phyloP scores from a whole-genome alignment of 2,888 invertebrate genomes.

The Sarcophaga subvicina region DNA sequence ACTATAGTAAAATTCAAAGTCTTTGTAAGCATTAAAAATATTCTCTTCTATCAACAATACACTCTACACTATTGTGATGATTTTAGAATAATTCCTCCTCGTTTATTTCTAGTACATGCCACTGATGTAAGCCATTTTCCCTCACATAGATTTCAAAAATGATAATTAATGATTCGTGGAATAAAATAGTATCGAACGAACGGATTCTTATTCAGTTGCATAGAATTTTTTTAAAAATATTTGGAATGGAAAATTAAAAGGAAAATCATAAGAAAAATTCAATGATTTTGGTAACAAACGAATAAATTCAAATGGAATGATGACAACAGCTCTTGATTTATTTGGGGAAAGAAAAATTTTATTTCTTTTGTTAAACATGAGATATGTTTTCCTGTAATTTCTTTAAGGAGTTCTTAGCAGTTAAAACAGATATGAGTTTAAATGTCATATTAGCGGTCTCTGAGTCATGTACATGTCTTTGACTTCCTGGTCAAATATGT shows the following conservation, averaged over 20 bases:
- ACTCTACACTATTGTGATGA: no score
- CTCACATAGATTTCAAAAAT: not conserved
- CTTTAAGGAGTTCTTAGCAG: conserved; percentile 37
- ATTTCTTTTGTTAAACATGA: conserved; percentile 15
- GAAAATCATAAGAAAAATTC: no score
- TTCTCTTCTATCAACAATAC: no score
- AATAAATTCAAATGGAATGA: no score
- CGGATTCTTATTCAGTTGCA: conserved; percentile 12
- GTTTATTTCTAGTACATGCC: no score
- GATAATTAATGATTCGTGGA: not conserved
- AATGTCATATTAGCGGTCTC: conserved; percentile 25
- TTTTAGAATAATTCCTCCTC: no score
- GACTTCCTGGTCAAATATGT: not conserved
- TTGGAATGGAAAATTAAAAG: not conserved
- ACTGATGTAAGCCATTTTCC: not conserved
- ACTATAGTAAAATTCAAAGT: no score
- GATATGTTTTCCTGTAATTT: not conserved
- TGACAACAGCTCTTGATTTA: not conserved
- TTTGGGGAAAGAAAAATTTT: not conserved
- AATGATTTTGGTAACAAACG: no score
- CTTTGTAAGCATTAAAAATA: no score
- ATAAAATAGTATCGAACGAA: not conserved
- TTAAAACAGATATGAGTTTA: conserved; percentile 15
- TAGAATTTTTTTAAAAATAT: not conserved
- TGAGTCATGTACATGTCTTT: not conserved